Percentiles rank a stretch among this genome's conserved stretches.
These are phyloP conservation scores for Phyllostomus discolor DNA, from an alignment of 2,113 vertebrate genomes.

Conservation along the genomic window DNA sequence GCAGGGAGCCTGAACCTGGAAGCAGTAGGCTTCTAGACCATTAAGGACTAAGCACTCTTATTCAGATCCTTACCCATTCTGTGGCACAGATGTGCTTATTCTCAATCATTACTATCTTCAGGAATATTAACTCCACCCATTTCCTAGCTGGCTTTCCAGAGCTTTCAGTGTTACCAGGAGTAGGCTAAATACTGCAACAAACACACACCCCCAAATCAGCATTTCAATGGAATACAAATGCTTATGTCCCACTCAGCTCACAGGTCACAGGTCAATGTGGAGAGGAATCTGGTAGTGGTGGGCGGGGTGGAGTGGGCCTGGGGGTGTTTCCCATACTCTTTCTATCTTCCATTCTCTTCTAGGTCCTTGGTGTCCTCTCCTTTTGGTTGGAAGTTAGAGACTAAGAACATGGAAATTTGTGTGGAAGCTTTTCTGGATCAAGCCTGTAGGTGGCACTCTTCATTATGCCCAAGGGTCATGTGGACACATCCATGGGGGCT, in stretches of 20 bases:
- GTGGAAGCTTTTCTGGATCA: not conserved
- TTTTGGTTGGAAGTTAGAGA: not conserved
- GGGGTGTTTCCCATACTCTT: not conserved
- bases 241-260: not conserved
- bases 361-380: not conserved
- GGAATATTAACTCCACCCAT: not conserved
- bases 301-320: fast-evolving
- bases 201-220: not conserved
- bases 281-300: too few species aligned
- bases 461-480: not conserved
- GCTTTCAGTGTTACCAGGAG: not conserved
- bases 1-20: not conserved
- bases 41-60: not conserved
- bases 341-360: not conserved
- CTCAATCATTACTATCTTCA: not conserved
- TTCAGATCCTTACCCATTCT: not conserved
- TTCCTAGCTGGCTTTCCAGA: not conserved
- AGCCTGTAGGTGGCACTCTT: not conserved
- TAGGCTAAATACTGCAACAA: not conserved
- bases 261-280: not conserved
- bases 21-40: not conserved
- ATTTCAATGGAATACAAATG: not conserved
- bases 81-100: not conserved
- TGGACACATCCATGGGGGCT: not conserved
- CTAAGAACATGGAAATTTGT: not conserved